Percentiles rank a stretch among this genome's conserved stretches.
Conservation (phyloP, 2,797 vertebrate genomes). For the Rousettus madagascariensis region DNA sequence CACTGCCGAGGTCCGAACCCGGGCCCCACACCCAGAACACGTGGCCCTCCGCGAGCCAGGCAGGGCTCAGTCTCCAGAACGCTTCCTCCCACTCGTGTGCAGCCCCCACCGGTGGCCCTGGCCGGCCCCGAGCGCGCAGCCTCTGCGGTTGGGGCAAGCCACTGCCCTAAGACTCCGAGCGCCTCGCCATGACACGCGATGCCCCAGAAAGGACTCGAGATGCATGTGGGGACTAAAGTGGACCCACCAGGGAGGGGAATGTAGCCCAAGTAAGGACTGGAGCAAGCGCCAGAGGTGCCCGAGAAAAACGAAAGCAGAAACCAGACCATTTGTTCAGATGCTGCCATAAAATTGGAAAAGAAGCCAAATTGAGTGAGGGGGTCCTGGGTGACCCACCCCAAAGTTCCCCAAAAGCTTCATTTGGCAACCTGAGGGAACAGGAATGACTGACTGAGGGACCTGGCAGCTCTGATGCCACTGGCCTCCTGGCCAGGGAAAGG, state of each 20-base stretch:
- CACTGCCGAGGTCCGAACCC: neutral
- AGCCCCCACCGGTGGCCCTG: neutral
- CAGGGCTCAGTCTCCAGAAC: neutral
- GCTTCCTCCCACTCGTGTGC: neutral
- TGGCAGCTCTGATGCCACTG: too few species aligned
- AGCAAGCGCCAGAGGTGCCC: neutral
- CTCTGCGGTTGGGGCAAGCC: neutral
- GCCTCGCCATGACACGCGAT: fast-evolving
- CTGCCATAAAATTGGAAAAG: neutral
- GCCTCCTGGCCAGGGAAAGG: neutral
- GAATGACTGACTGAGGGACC: neutral
- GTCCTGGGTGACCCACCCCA: neutral
- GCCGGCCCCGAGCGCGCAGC: neutral
- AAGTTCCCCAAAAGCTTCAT: neutral
- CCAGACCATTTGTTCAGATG: neutral
- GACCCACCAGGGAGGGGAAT: neutral
- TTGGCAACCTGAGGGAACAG: neutral
- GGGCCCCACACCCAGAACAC: neutral
- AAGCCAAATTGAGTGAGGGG: neutral
- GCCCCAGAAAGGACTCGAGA: neutral
- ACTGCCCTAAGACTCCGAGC: neutral
- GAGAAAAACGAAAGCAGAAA: neutral
- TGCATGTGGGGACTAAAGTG: fast-evolving
- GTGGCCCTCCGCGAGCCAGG: neutral
- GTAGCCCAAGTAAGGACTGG: fast-evolving